A percentile compares a stretch with the other conserved stretches of the same genome.
Conservation (phyloP, 1,140 invertebrate genomes). For the Pseudomyrmex concolor region DNA sequence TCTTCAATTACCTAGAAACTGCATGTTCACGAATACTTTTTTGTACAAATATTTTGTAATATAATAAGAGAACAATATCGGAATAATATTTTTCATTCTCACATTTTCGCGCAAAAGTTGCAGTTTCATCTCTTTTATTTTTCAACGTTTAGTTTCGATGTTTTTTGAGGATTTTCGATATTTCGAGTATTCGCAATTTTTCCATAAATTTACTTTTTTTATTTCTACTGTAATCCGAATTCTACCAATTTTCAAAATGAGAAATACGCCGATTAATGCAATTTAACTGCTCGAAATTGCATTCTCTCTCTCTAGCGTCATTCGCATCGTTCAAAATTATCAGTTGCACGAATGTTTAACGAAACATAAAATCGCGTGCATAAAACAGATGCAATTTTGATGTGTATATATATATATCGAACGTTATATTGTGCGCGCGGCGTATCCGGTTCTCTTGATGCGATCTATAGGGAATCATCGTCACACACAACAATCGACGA, state of each 20-base stretch:
- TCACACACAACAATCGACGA: neutral
- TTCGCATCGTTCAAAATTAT: constrained; percentile 18
- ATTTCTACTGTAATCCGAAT: neutral
- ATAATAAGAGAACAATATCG: neutral
- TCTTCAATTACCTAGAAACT: constrained; percentile 41
- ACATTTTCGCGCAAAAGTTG: neutral
- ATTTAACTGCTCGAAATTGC: neutral
- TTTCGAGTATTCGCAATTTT: too few relatives aligned
- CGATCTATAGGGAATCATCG: neutral
- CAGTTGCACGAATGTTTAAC: constrained; percentile 48
- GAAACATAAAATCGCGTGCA: neutral
- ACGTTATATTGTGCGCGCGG: too few relatives aligned
- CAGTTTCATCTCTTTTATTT: neutral
- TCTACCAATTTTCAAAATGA: neutral
- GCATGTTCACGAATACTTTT: neutral
- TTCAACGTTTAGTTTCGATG: neutral
- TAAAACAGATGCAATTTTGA: neutral
- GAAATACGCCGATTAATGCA: neutral
- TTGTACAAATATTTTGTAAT: neutral
- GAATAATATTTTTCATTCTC: neutral
- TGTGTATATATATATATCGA: too few relatives aligned
- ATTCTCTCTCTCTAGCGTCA: neutral
- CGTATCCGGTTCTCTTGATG: neutral
- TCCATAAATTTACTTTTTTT: too few relatives aligned
- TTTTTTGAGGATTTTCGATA: too few relatives aligned